Evolutionary conservation across 2,888 invertebrate species (phyloP), one percentile per base, ranked within the genome.

Genomic region (Agrotis ipsilon): DNA sequence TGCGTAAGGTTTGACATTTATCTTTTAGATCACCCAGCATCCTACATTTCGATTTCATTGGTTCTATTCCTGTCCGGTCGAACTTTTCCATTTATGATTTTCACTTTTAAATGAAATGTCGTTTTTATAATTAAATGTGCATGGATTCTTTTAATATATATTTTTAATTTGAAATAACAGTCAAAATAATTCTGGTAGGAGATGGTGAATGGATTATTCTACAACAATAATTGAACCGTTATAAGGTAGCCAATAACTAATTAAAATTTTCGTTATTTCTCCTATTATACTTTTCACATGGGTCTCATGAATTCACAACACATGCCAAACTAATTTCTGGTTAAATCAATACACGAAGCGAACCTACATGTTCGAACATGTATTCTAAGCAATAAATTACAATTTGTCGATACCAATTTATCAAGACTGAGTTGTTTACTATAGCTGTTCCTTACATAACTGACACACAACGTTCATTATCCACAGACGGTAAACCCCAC

Each of bases 1-100:
- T 83, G 32, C 61, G 67, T 63, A 72, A 82, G 24, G n/a, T 27
- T 72, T 70, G 62, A 66, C 69, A 71, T 83, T 71, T 74, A 57
- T 48, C 19, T 55, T 27, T 61, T 68, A 61, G 66, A 57, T 69
- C 59, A 59, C 16, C 32, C 27, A 32, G n/a, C 55, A 58, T 61
- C 67, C 49, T 69, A 51, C 24, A 57, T 51, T 61, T 62, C 6
- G 0, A 46, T 45, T 60, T 48, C 27, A 75, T 59, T 60, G 32
- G 21, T 46, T 18, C 27, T 18, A 43, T 63, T 49, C 24, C 48
- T 59, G 18, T 0, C 11, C n/a, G 24, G 7, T 51, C 2, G 16
- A 9, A 39, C 1, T 39, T 52, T 59, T 27, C 16, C 18, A 7
- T 6, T 49, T 24, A 21, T 21, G 14, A 18, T 57, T 3, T 39